A percentile compares a stretch with the other conserved stretches of the same genome.
phyloP scores from a whole-genome alignment of 2,113 vertebrate genomes.

The Grammomys dolichurus region DNA sequence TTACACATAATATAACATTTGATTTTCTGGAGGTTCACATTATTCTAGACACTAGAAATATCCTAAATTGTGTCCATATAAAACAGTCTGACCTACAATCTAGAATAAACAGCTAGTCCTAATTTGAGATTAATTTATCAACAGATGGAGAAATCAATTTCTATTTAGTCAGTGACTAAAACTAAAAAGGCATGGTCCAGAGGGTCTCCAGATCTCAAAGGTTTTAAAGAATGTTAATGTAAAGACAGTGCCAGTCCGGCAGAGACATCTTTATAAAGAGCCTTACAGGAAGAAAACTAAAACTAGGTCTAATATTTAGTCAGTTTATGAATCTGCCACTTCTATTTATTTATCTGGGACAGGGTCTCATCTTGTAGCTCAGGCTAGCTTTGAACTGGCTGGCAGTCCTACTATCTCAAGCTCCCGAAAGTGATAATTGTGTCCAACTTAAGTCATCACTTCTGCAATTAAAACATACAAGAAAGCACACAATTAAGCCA shows the following conservation, averaged over 20 bases:
- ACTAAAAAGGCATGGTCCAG: background rate
- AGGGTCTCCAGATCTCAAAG: background rate
- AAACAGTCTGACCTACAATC: background rate
- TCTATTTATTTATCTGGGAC: background rate
- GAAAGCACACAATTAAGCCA: slow-evolving; percentile 36
- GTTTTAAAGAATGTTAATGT: background rate
- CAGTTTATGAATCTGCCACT: slow-evolving; percentile 14
- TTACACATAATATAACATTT: background rate
- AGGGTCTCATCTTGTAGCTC: background rate
- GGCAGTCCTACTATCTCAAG: background rate
- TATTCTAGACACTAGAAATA: slow-evolving; percentile 12
- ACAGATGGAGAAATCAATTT: slow-evolving; percentile 29
- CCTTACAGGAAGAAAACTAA: background rate
- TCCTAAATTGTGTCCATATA: background rate
- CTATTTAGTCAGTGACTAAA: slow-evolving; percentile 40
- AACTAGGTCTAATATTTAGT: slow-evolving; percentile 6
- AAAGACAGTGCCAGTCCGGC: slow-evolving; percentile 1
- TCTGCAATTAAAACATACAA: background rate
- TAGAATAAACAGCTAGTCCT: background rate
- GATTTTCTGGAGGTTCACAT: background rate
- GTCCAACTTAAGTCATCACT: background rate
- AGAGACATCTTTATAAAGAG: background rate
- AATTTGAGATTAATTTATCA: slow-evolving; percentile 30
- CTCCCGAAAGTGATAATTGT: background rate
- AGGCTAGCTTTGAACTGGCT: background rate